Percentiles rank a stretch among this genome's conserved stretches.
phyloP scores from a whole-genome alignment of 2,113 vertebrate species.

The Oryzias celebensis region DNA sequence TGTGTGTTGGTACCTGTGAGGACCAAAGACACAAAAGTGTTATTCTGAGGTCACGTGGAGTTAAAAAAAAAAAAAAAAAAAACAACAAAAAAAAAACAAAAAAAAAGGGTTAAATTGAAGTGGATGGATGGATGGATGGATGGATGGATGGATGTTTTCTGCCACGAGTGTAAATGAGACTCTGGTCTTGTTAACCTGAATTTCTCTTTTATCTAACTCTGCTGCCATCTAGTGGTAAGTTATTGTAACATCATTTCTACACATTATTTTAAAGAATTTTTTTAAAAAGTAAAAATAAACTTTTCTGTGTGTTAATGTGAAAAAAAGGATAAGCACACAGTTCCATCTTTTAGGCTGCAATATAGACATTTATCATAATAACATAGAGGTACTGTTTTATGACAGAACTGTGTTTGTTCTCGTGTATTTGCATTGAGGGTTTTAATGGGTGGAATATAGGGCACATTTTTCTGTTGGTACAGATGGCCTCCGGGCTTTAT shows the following conservation, averaged over 20 bases:
- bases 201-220: slow-evolving; percentile 7
- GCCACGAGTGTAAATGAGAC: slow-evolving; percentile 49
- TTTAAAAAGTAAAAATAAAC: no score
- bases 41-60: no score
- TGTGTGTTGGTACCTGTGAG: no score
- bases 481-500: slow-evolving; percentile 33
- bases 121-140: slow-evolving; percentile 23
- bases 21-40: no score
- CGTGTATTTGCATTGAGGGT: not conserved
- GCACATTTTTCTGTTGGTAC: slow-evolving; percentile 42
- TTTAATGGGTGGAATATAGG: slow-evolving; percentile 31
- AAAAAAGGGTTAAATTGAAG: no score
- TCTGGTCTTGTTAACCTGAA: slow-evolving; percentile 23
- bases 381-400: not conserved
- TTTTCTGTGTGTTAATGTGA: no score
- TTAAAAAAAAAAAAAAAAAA: no score
- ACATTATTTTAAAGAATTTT: not conserved
- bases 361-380: no score
- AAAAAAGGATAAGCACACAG: no score
- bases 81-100: no score
- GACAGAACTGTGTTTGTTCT: not conserved
- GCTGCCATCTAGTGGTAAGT: slow-evolving; percentile 60
- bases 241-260: not conserved
- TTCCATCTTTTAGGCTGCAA: no score
- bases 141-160: slow-evolving; percentile 29